Percentiles rank a stretch among this genome's conserved stretches.
These are phyloP conservation scores for Tinea pellionella DNA, from an alignment of 2,888 invertebrate genomes.

Conservation along the genomic window DNA sequence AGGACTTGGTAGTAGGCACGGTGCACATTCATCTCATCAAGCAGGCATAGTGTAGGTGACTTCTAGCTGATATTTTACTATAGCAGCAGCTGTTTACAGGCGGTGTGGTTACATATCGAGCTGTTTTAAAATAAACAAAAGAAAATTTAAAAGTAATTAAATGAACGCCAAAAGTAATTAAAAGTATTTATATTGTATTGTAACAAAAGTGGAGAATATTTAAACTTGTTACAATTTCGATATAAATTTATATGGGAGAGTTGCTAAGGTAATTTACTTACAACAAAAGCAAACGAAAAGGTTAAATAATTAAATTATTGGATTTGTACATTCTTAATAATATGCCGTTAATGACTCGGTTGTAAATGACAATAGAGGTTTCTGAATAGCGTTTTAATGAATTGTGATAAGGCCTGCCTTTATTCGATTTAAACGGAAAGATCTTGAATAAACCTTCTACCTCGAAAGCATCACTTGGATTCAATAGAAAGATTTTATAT, in stretches of 20 bases:
- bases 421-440: conserved; percentile 1
- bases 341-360: conserved; percentile 1
- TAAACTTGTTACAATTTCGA: neutral
- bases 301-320: neutral
- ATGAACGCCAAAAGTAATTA: too few species aligned
- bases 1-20: too few species aligned
- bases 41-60: too few species aligned
- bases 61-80: too few species aligned
- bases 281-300: neutral
- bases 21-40: too few species aligned
- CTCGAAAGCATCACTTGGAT: conserved; percentile 4
- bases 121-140: too few species aligned
- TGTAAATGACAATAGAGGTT: conserved; percentile 39
- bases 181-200: neutral
- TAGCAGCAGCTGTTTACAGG: too few species aligned
- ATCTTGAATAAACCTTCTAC: conserved; percentile 11
- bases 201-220: neutral
- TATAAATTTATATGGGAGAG: neutral
- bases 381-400: conserved; percentile 57
- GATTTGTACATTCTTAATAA: neutral
- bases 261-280: neutral
- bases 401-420: conserved; percentile 35
- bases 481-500: conserved; percentile 11
- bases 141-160: too few species aligned
- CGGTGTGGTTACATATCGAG: too few species aligned